Conservation (phyloP, 2,888 invertebrate species). For the Amphimallon solstitiale region DNA sequence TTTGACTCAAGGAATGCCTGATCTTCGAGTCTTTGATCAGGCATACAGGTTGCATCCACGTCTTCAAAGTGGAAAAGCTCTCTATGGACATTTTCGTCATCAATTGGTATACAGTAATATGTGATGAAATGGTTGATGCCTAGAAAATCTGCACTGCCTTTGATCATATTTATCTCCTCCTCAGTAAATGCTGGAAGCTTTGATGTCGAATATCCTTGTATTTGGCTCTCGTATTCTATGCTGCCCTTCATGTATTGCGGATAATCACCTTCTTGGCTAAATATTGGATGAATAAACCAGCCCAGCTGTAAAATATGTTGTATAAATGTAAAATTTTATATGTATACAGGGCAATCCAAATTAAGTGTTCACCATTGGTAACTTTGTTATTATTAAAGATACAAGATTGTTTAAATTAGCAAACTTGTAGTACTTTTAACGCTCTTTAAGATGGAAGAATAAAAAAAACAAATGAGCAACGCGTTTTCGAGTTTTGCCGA, state of each 20-base stretch:
- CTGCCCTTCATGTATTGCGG: constrained; percentile 62
- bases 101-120: constrained; percentile 54
- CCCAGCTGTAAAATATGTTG: constrained; percentile 64
- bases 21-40: constrained; percentile 66
- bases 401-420: too few relatives aligned
- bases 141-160: constrained; percentile 71
- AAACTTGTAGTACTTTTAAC: too few relatives aligned
- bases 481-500: too few relatives aligned
- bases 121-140: constrained; percentile 74
- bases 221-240: not conserved
- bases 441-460: too few relatives aligned
- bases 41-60: constrained; percentile 57
- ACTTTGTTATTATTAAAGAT: too few relatives aligned
- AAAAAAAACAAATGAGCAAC: too few relatives aligned
- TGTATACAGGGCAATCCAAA: too few relatives aligned
- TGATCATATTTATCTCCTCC: constrained; percentile 61
- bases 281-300: constrained; percentile 76
- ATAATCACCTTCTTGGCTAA: constrained; percentile 71
- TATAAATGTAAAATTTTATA: too few relatives aligned
- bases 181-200: constrained; percentile 63
- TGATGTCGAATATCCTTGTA: constrained; percentile 58
- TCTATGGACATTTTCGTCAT: constrained; percentile 42
- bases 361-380: too few relatives aligned
- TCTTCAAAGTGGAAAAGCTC: constrained; percentile 27
- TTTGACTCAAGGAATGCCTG: constrained; percentile 66